Evolutionary conservation across 2,113 vertebrate species (phyloP), one percentile per base, ranked within the genome.

Genomic region (Lipotes vexillifer): DNA sequence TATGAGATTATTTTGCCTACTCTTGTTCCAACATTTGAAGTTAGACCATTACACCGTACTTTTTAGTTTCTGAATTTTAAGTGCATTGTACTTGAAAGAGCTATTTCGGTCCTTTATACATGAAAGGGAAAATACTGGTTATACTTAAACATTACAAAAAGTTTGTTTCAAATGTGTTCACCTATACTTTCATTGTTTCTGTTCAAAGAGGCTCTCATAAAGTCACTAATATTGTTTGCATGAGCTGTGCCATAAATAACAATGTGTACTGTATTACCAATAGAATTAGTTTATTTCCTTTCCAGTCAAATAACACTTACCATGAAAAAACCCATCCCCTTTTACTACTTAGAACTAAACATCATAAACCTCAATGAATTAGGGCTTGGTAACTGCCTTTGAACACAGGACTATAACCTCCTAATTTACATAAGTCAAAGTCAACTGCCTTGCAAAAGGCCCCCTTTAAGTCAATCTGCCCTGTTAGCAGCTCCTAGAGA

Each of bases 111-210:
- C 17, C 20, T 85, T 90, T 75, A 78, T 91, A 91, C 65, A 57
- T 9, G 18, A 83, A 80, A 78, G 14, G 46, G 27, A 29, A 7
- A 69, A 93, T 77, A 85, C 0, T 80, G 6, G 49, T 74, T 88
- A 38, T 71, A 85, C 65, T 90, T 72, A 87, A 82, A 86, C 78
- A 86, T 91, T 89, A 91, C n/a, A 93, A 90, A 89, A 84, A 87
- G 15, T 66, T 61, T 78, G 18, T 59, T 94, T 91, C 41, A 95
- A 85, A 63, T 72, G 25, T 75, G 31, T 78, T 85, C 77, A 97
- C 85, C 49, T 69, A 81, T 29, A 88, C 5, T 89, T 88, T 84
- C 63, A 93, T n/a, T 74, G n/a, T 85, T 94, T 87, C 25, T 83
- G 33, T 80, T 94, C 55, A 96, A 96, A 94, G 38, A 89, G n/a